Base-by-base conservation (phyloP, 2,113 vertebrate species). In the Sylvietta virens region DNA sequence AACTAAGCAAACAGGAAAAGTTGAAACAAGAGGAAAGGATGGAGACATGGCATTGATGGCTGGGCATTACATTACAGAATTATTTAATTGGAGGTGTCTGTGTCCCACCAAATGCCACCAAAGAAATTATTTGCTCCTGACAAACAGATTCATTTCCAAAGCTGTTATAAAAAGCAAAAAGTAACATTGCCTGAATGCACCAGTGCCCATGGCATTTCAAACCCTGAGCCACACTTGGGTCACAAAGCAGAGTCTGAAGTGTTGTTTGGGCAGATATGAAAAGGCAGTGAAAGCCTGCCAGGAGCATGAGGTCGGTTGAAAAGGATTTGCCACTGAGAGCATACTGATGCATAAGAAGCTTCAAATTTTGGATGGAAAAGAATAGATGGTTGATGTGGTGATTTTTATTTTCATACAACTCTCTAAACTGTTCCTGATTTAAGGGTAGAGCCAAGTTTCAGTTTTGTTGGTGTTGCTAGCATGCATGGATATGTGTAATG, bases 111-210 rank as follows among this genome's bases (percentile, higher is more conserved):
- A 87, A 88, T 30, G 47, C 30, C 64, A 48, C 61, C 64, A 80
- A 85, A 95, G 39, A 92, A 48, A 44, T 78, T 26, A 81, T 95
- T 97, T 96, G n/a, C 64, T 78, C 33, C 84, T 65, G 87, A 87
- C 62, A 67, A 50, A 72, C 1, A 73, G 33, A 54, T 20, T 60
- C 0, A 24, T 37, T 81, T 77, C 77, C 28, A 9, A 72, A 90
- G 26, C 7, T 23, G 2, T 23, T 77, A 31, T 15, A 7, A 74
- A 50, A 78, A 48, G 9, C 57, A 87, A 64, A 90, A 89, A 78
- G 51, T 62, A 47, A 72, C 88, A 47, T 30, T 54, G 33, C 17
- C 58, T 62, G 65, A 94, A 92, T 16, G 42, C 58, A 88, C 27
- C 72, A 57, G 39, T 14, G 26, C 61, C 74, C 65, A 71, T 4